Base-by-base conservation (phyloP, 2,888 invertebrate genomes). In the Anagyrus pseudococci region DNA sequence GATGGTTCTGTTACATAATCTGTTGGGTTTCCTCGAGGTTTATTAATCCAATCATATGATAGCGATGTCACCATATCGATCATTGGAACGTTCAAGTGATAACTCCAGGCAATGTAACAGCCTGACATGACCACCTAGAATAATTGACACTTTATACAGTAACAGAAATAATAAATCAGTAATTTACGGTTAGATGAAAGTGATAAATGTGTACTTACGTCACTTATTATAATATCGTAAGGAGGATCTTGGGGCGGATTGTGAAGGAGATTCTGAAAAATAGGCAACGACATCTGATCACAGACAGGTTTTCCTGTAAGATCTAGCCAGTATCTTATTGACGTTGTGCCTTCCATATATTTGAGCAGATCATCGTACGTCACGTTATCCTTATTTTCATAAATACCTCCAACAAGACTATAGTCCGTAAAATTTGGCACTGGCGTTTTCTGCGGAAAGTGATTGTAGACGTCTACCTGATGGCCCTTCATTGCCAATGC, bases 401-500 rank as follows among this genome's bases (percentile, higher is more conserved):
- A 66, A 1, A 71, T 0, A 3, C 64, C 66, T 0, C 75, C 74
- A 0, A 43, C 50, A 2, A 78, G 1, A 48, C 70, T 74, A 23
- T 75, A 68, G 2, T 78, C 73, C 0, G 41, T 71, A 48, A 77
- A 78, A 70, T 78, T 78, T 0, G 70, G 65, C 10, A 69, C 49
- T 4, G 72, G 67, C 10, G 72, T 72, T 43, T 76, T 73, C 23
- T 60, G 15, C 0, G 74, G 73, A 57, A 79, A 79, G 20, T 75
- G 76, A 4, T 72, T 72, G 23, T 81, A 58, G 0, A 81, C 76
- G 33, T 81, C 81, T 1, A 85, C 82, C 56, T 82, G 82, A 67
- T 85, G 86, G 0, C 85, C 83, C 1, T 80, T 73, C 13, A 72
- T 68, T 0, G 84, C 77, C 1, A 86, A 75, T 19, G 78, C 81